phyloP scores from a whole-genome alignment of 1,140 invertebrate genomes.

The Dinothrombium tinctorium region DNA sequence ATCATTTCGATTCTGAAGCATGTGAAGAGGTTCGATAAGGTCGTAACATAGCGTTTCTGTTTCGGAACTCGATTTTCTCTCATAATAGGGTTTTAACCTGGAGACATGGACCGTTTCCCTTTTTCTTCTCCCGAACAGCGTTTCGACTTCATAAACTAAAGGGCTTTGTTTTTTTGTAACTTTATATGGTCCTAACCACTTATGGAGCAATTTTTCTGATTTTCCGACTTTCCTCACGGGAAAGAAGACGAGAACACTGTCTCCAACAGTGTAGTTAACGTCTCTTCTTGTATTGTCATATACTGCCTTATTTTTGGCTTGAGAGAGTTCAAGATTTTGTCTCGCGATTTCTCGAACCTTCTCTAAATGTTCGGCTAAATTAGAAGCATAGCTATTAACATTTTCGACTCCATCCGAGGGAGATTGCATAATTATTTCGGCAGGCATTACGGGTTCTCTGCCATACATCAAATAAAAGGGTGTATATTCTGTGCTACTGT shows the following conservation, averaged over 20 bases:
- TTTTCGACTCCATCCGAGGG: not conserved
- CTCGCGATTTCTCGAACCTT: not conserved
- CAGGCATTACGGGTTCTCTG: slow-evolving; percentile 16
- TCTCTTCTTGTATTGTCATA: not conserved
- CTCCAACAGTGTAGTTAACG: not conserved
- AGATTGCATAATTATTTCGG: not conserved
- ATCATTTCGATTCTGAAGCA: no score
- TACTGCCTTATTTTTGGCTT: not conserved
- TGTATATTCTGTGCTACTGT: slow-evolving; percentile 20
- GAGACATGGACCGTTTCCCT: not conserved
- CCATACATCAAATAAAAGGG: slow-evolving; percentile 25
- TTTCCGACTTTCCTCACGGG: slow-evolving; percentile 8
- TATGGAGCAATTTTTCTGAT: slow-evolving; percentile 10
- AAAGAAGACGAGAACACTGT: slow-evolving; percentile 8
- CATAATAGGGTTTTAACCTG: not conserved
- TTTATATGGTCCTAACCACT: slow-evolving; percentile 5
- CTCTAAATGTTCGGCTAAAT: not conserved
- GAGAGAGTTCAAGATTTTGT: not conserved
- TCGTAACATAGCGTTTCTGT: no score
- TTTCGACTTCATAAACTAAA: not conserved
- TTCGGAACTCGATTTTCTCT: no score
- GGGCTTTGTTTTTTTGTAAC: not conserved
- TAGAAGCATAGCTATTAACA: not conserved
- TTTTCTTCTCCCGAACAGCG: not conserved
- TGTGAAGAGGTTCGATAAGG: no score